Base-by-base conservation (phyloP, 2,797 vertebrate genomes). In the Poeciliopsis turneri region DNA sequence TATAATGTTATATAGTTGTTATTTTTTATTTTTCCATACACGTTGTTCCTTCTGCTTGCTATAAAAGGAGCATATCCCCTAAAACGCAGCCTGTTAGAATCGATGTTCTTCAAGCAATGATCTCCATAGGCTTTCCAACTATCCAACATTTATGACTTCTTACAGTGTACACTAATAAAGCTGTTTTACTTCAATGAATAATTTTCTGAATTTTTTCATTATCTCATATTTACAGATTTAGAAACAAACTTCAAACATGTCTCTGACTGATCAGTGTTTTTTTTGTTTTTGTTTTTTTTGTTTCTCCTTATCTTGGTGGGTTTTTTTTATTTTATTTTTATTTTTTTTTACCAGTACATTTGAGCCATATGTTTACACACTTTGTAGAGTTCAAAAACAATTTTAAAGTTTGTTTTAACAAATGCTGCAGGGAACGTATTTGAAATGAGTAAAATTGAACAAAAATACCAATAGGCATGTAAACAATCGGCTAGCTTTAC, bases 91-190 rank as follows among this genome's bases (percentile, higher is more conserved):
- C 95, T 96, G 94, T 96, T 97, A 97, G 96, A 95, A 95, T 90
- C 85, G 87, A 85, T 95, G 94, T 96, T 95, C 94, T 95, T 95
- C 94, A 95, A 95, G 95, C 89, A 88, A 82, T 87, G 82, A 86
- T 86, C 86, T 92, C 90, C 85, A 96, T 96, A 96, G 94, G 93
- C 95, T 97, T 94, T 95, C 95, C 95, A 96, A 93, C 95, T 89
- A 95, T 96, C 96, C 96, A 97, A 93, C 96, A 93, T 96, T 96
- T 96, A 96, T 84, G 93, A 96, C 95, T 96, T 97, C 96, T 96
- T 96, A 96, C 97, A 96, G 87, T 94, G 92, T 96, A 97, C 96
- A 97, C 97, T 97, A 98, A 97, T 98, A 97, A 98, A 97, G 94
- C 87, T 91, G 93, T 96, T 97, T 96, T 95, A 96, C 96, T 96